These are phyloP conservation scores for Philopedon plagiatum DNA, from an alignment of 2,888 invertebrate species.

Conservation along the genomic window DNA sequence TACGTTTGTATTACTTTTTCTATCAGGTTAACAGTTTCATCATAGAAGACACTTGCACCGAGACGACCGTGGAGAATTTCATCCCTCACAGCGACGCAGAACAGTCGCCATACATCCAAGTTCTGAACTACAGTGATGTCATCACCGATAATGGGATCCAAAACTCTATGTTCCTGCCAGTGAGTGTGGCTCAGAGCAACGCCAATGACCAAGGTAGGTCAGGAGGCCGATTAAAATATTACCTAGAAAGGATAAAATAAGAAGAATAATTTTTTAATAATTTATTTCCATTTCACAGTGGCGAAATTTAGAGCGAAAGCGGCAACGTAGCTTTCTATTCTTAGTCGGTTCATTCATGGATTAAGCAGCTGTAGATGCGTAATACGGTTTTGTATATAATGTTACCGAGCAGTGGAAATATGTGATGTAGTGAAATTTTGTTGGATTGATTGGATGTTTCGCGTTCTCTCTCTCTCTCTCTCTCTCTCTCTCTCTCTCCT, in stretches of 20 bases:
- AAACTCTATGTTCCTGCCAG: constrained; percentile 38
- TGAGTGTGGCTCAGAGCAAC: constrained; percentile 3
- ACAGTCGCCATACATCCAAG: constrained; percentile 18
- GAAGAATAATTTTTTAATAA: too few relatives aligned
- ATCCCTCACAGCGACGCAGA: constrained; percentile 59
- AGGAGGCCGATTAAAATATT: not conserved
- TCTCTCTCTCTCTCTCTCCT: too few relatives aligned
- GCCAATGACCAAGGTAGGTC: constrained; percentile 7
- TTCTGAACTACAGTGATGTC: constrained; percentile 26
- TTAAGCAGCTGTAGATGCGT: too few relatives aligned
- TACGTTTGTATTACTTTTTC: not conserved
- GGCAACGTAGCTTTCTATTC: too few relatives aligned
- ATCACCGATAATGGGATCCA: constrained; percentile 11
- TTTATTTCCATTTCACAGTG: too few relatives aligned
- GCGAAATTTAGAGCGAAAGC: too few relatives aligned
- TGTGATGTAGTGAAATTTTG: too few relatives aligned
- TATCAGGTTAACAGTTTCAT: constrained; percentile 62
- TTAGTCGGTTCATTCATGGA: too few relatives aligned
- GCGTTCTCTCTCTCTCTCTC: too few relatives aligned
- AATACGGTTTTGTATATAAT: too few relatives aligned
- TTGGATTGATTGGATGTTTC: too few relatives aligned
- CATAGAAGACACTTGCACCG: constrained; percentile 66
- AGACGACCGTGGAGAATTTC: constrained; percentile 67
- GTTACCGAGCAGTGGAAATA: too few relatives aligned
- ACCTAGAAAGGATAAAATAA: not conserved